These are phyloP conservation scores for Caranx melampygus DNA, from an alignment of 2,113 vertebrate species.

Conservation along the genomic window DNA sequence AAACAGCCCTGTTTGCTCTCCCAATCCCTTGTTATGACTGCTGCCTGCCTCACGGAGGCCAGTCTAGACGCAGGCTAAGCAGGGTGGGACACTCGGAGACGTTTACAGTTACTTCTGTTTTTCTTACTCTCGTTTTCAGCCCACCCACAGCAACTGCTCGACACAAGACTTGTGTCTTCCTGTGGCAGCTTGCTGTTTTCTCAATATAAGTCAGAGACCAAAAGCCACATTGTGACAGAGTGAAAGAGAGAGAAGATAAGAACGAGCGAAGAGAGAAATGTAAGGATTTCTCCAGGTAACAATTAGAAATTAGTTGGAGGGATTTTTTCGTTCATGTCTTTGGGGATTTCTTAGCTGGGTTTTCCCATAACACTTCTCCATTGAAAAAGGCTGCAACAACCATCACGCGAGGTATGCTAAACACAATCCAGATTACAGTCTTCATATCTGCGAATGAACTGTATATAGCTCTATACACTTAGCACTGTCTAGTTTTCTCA, in stretches of 20 bases:
- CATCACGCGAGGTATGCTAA: neutral
- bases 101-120: constrained; percentile 79
- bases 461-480: constrained; percentile 14
- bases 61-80: constrained; percentile 76
- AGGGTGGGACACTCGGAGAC: constrained; percentile 78
- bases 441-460: neutral
- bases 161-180: constrained; percentile 67
- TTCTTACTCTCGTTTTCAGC: constrained; percentile 69
- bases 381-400: constrained; percentile 46
- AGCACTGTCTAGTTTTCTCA: constrained; percentile 42
- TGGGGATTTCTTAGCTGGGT: constrained; percentile 73
- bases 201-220: constrained; percentile 70
- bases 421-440: constrained; percentile 24
- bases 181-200: constrained; percentile 65
- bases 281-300: constrained; percentile 44
- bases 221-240: constrained; percentile 66
- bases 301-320: constrained; percentile 60
- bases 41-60: constrained; percentile 55
- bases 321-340: constrained; percentile 35
- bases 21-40: constrained; percentile 76
- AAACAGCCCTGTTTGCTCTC: constrained; percentile 68
- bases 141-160: constrained; percentile 79
- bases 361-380: constrained; percentile 69
- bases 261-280: constrained; percentile 24
- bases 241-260: constrained; percentile 41